phyloP scores from a whole-genome alignment of 2,113 vertebrate genomes.

The Machaerirhynchus nigripectus region DNA sequence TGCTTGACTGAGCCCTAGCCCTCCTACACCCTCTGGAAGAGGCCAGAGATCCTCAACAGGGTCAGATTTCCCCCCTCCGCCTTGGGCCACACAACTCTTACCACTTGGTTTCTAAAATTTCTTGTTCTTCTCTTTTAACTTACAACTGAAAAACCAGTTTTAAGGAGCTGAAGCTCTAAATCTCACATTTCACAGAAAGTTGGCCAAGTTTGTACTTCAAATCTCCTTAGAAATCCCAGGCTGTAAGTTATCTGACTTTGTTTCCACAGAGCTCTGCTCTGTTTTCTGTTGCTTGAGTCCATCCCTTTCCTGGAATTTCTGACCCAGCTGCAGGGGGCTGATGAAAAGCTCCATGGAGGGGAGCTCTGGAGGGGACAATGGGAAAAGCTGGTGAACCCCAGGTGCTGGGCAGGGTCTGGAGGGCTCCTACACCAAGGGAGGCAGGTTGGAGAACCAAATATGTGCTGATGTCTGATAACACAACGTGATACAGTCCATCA shows the following conservation, averaged over 20 bases:
- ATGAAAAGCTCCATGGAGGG: fast-evolving
- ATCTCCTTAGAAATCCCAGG: neutral
- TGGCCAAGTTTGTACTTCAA: neutral
- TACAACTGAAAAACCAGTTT: neutral
- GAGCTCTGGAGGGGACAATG: neutral
- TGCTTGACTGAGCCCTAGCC: neutral
- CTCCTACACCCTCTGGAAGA: neutral
- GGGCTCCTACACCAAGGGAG: neutral
- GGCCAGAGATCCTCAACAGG: neutral
- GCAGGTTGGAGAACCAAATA: fast-evolving
- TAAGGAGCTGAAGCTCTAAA: neutral
- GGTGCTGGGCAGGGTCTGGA: neutral
- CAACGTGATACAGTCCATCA: fast-evolving
- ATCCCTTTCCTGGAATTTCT: neutral
- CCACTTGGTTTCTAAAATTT: neutral
- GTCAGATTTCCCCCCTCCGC: neutral
- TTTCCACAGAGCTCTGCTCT: neutral
- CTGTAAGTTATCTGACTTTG: neutral
- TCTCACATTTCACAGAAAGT: neutral
- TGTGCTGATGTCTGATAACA: fast-evolving
- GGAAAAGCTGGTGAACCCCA: neutral
- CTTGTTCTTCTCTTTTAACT: neutral
- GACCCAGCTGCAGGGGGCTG: fast-evolving
- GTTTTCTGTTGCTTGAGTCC: neutral
- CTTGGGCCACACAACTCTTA: fast-evolving